These are phyloP conservation scores for Pammene aurita DNA, from an alignment of 2,888 invertebrate species.

Conservation along the genomic window DNA sequence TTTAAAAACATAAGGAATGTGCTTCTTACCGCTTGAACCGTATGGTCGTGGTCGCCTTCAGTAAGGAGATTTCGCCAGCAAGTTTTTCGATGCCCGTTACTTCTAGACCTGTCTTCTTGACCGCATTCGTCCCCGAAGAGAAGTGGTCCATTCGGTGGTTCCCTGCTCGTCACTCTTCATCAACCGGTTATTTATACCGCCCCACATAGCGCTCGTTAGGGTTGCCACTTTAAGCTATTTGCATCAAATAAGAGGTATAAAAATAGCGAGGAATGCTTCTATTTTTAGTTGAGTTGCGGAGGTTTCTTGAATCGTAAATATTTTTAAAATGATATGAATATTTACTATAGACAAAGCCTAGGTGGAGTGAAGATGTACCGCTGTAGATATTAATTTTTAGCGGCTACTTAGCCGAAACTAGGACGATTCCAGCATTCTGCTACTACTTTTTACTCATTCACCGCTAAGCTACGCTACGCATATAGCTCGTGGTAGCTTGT, in stretches of 20 bases:
- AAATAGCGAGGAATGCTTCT: constrained; percentile 4
- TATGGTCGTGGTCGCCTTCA: not conserved
- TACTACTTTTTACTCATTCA: no score
- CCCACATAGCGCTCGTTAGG: constrained; percentile 67
- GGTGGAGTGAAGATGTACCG: not conserved
- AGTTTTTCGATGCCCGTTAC: no score
- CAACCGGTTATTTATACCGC: constrained; percentile 68
- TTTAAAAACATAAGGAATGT: no score
- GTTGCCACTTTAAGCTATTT: constrained; percentile 50
- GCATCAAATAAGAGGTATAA: constrained; percentile 1
- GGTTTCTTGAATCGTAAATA: no score
- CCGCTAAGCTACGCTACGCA: no score
- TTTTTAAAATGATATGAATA: no score
- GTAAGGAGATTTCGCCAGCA: not conserved
- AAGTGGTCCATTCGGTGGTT: constrained; percentile 55
- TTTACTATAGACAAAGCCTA: no score
- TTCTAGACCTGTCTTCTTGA: not conserved
- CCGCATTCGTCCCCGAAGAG: constrained; percentile 26
- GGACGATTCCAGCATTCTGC: no score
- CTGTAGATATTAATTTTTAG: no score
- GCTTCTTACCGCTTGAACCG: no score
- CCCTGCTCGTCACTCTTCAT: constrained; percentile 74
- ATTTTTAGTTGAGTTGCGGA: not conserved
- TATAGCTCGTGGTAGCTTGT: no score
- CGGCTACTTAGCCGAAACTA: no score